Percentiles rank a stretch among this genome's conserved stretches.
These are phyloP conservation scores for Epinotia demarniana DNA, from an alignment of 2,888 invertebrate species.

Conservation along the genomic window DNA sequence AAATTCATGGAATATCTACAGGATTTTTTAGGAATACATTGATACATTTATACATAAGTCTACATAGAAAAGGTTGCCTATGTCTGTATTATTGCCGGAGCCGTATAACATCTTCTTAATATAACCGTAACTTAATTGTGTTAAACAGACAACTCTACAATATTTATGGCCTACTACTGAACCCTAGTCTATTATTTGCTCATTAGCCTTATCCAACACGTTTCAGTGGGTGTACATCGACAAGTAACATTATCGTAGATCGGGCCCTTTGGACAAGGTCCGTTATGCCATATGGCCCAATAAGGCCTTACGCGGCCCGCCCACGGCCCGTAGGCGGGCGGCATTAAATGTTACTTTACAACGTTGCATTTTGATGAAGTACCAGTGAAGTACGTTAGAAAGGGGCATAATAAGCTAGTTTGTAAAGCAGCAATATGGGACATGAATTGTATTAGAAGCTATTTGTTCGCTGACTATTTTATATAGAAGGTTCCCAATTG, in stretches of 20 bases:
- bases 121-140: too few species aligned
- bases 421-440: constrained; percentile 13
- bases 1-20: too few species aligned
- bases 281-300: constrained; percentile 54
- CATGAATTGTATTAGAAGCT: not conserved
- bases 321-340: constrained; percentile 52
- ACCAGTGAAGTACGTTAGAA: constrained; percentile 1
- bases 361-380: constrained; percentile 17
- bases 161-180: not conserved
- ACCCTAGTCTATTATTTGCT: constrained; percentile 18
- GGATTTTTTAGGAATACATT: too few species aligned
- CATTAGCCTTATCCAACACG: constrained; percentile 28
- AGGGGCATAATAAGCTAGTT: constrained; percentile 13
- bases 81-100: too few species aligned
- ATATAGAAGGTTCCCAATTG: not conserved
- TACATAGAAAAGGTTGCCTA: too few species aligned
- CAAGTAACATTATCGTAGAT: constrained; percentile 35
- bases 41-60: too few species aligned
- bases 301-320: constrained; percentile 57
- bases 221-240: constrained; percentile 29
- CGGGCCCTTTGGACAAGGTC: constrained; percentile 28
- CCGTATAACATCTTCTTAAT: too few species aligned
- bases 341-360: constrained; percentile 27
- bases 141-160: not conserved
- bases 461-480: not conserved